Evolutionary conservation across 2,888 invertebrate species (phyloP).

Genomic region (Alcis repandata): DNA sequence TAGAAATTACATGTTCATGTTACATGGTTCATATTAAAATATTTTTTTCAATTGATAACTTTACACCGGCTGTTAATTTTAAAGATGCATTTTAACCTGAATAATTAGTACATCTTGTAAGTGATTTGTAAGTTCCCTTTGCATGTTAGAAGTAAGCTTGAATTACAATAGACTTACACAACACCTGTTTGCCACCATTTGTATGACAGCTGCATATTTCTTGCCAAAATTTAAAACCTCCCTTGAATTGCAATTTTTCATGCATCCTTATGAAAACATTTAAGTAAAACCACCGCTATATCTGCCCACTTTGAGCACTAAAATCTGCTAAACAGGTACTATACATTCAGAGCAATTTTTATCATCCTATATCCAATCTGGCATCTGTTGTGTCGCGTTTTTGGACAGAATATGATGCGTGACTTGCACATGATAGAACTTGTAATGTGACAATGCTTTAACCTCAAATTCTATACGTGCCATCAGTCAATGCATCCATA

Average conservation of each 20-base stretch:
- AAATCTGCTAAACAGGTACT: slow-evolving; percentile 46
- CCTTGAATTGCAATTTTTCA: slow-evolving; percentile 22
- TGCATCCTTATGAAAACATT: slow-evolving; percentile 36
- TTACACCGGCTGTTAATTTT: background rate
- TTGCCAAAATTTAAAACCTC: slow-evolving; percentile 22
- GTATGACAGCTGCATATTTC: slow-evolving; percentile 13
- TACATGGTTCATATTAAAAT: background rate
- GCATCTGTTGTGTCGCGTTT: slow-evolving; percentile 35
- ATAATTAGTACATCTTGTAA: background rate
- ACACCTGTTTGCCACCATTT: slow-evolving; percentile 5
- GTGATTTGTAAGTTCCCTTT: background rate
- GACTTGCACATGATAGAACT: slow-evolving; percentile 40
- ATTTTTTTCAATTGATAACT: background rate
- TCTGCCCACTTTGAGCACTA: slow-evolving; percentile 41
- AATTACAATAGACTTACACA: background rate
- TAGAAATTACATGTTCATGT: slow-evolving; percentile 9
- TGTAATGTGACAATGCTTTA: slow-evolving; percentile 28
- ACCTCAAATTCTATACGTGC: slow-evolving; percentile 27
- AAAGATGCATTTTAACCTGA: background rate
- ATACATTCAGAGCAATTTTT: slow-evolving; percentile 48
- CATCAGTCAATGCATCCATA: background rate
- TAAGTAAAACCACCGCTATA: slow-evolving; percentile 31
- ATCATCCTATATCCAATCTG: slow-evolving; percentile 33
- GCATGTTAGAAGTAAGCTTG: no score
- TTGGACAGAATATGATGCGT: slow-evolving; percentile 40